Evolutionary conservation across 2,113 vertebrate species (phyloP).

Genomic region (Tympanuchus pallidicinctus): DNA sequence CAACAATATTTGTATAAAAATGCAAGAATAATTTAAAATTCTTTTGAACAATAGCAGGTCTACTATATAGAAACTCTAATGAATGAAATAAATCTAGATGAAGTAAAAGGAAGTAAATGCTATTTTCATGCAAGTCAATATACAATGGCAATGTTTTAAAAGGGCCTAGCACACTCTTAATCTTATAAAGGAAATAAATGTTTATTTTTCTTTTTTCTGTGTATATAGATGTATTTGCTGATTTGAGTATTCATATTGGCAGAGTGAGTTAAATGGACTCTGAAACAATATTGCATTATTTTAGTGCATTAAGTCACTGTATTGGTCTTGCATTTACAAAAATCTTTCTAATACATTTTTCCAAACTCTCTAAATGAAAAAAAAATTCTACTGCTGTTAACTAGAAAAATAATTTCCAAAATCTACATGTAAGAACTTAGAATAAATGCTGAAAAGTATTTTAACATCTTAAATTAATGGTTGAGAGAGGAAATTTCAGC

Average conservation of each 20-base stretch:
- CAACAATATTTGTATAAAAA: slow-evolving; percentile 52
- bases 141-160: slow-evolving; percentile 71
- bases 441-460: slow-evolving; percentile 66
- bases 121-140: slow-evolving; percentile 75
- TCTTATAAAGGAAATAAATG: slow-evolving; percentile 56
- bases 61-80: slow-evolving; percentile 47
- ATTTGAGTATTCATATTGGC: slow-evolving; percentile 67
- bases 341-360: background rate
- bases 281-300: slow-evolving; percentile 17
- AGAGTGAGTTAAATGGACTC: slow-evolving; percentile 52
- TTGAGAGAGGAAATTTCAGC: slow-evolving; percentile 59
- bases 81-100: slow-evolving; percentile 59
- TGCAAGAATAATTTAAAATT: slow-evolving; percentile 32
- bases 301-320: slow-evolving; percentile 34
- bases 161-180: slow-evolving; percentile 68
- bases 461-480: slow-evolving; percentile 54
- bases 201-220: slow-evolving; percentile 79
- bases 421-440: background rate
- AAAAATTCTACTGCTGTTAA: slow-evolving; percentile 1
- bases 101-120: slow-evolving; percentile 72
- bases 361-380: background rate
- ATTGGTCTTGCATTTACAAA: slow-evolving; percentile 42
- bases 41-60: slow-evolving; percentile 47
- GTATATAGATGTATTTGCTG: slow-evolving; percentile 68
- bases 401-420: slow-evolving; percentile 69